Conservation (phyloP, 2,113 vertebrate species). For the Delphinapterus leucas region DNA sequence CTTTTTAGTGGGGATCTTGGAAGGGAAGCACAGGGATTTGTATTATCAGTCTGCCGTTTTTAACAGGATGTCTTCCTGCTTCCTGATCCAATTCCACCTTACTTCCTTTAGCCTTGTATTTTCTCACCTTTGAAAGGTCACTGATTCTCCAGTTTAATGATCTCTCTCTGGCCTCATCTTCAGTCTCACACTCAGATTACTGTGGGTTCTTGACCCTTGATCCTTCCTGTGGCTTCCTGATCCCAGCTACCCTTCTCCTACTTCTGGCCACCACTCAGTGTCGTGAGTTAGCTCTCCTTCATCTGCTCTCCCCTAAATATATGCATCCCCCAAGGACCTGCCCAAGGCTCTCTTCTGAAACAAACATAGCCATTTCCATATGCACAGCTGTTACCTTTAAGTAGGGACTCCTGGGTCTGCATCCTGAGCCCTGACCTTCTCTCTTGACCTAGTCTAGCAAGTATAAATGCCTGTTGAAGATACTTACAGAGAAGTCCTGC, state of each 20-base stretch:
- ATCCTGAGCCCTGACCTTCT: background rate
- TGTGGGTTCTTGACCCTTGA: background rate
- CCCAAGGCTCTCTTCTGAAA: background rate
- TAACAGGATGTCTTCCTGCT: background rate
- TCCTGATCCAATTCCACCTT: background rate
- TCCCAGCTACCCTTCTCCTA: background rate
- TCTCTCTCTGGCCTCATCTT: background rate
- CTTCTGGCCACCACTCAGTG: background rate
- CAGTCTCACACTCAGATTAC: background rate
- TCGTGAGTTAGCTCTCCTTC: background rate
- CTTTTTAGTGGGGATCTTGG: background rate
- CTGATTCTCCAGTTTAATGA: background rate
- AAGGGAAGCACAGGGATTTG: background rate
- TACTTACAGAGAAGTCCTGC: background rate
- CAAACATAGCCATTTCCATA: background rate
- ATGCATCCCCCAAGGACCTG: rapidly evolving
- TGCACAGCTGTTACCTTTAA: background rate
- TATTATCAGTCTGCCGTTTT: background rate
- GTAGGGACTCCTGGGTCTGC: background rate
- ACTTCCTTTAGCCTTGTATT: background rate
- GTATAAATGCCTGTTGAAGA: background rate
- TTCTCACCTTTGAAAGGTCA: background rate
- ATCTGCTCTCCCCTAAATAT: background rate
- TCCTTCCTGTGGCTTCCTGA: background rate
- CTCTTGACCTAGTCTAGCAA: background rate